Evolutionary conservation across 2,888 invertebrate species (phyloP).

Genomic region (Tenthredo mesomela): DNA sequence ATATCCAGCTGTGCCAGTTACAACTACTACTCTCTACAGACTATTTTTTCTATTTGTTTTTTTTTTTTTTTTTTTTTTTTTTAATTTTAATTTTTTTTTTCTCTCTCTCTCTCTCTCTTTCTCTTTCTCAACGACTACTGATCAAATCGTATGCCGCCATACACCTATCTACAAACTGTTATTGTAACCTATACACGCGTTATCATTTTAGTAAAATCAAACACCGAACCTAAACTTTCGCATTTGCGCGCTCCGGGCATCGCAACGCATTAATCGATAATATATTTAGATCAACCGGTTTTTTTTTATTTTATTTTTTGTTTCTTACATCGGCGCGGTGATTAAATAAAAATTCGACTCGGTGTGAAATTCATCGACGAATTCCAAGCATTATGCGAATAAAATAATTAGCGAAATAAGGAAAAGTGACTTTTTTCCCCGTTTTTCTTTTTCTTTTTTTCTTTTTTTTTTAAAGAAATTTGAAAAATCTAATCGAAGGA

Average conservation of each 20-base stretch:
- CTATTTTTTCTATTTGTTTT: background rate
- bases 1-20: slow-evolving; percentile 17
- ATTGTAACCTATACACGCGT: slow-evolving; percentile 22
- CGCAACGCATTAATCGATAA: background rate
- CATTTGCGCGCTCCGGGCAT: slow-evolving; percentile 43
- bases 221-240: slow-evolving; percentile 31
- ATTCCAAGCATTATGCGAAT: background rate
- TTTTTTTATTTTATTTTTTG: too few relatives aligned
- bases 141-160: background rate
- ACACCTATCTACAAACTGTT: background rate
- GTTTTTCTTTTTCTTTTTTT: background rate
- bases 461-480: background rate
- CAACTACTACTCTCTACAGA: background rate
- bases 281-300: background rate
- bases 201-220: slow-evolving; percentile 42
- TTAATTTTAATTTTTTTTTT: background rate
- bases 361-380: background rate
- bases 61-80: background rate
- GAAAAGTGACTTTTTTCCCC: background rate
- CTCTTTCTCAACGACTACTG: background rate
- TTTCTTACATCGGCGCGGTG: too few relatives aligned
- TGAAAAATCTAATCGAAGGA: too few relatives aligned
- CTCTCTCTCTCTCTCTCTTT: background rate
- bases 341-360: background rate
- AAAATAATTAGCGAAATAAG: background rate